Evolutionary conservation across 1,140 invertebrate species (phyloP), one percentile per base, ranked within the genome.

Genomic region (Zaprionus kolodkinae): DNA sequence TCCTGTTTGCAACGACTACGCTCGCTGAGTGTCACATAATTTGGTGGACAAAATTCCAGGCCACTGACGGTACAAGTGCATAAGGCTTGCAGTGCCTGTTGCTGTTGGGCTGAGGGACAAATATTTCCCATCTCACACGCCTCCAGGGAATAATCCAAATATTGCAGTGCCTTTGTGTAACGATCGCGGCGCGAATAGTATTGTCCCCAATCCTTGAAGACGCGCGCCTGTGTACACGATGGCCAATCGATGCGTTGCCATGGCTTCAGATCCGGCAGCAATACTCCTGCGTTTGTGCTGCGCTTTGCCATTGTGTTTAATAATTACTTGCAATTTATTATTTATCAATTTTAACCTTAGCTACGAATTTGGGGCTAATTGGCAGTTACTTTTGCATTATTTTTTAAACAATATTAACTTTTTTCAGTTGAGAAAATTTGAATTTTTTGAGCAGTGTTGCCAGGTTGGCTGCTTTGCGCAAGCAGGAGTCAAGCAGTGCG

Each of bases 161-260:
- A 59, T 1, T 70, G 40, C 40, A 86, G 36, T 0, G 84, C 79
- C 36, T 48, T 59, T 12, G 45, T 30, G 13, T 62, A 27, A 25
- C 45, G 64, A 40, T 52, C 27, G 15, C 65, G 71, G 0, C 43
- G 52, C 7, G 10, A n/a, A 36, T 84, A 84, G 54, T 61, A 80
- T 12, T 54, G 40, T 11, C 66, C 83, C 83, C 83, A 86, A 11
- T 79, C 72, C 33, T 36, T 48, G n/a, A 71, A 77, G 30, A 86
- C 50, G 1, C 56, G 36, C 40, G 83, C 13, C 57, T 82, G 76
- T 0, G 40, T 15, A 30, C 69, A 73, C 6, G 21, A 4, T 0
- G 45, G 33, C 84, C 79, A 86, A 50, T 88, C 70, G 48, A 86
- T 64, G 50, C 75, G 82, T 43, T 82, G 68, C 82, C 82, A 86